Evolutionary conservation across 1,140 invertebrate species (phyloP), one percentile per base, ranked within the genome.

Genomic region (Venustaconcha ellipsiformis): DNA sequence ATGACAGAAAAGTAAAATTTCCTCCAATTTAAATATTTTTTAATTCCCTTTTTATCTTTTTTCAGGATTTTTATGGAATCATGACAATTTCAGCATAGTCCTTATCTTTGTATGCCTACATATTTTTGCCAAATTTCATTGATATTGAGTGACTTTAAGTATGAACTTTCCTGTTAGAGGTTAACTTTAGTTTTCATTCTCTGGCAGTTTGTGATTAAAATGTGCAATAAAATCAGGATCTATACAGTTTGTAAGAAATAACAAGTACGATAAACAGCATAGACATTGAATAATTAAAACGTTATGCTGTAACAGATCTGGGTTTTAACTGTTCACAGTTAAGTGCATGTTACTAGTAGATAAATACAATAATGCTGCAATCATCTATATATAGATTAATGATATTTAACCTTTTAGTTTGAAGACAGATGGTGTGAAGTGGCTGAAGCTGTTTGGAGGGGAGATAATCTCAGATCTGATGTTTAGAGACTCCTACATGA

Each of bases 401-500:
- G 48, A 20, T 72, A 60, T 59, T 48, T 72, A 17, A 64, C 60
- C 72, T 76, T 81, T 5, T 72, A 89, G 88, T 62, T 70, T 89
- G 57, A 83, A 82, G 63, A 82, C 84, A 58, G 83, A 85, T 59
- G 77, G 79, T 18, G 78, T 76, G 37, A 78, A 76, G 59, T 84
- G 81, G 82, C 57, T 89, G 79, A 80, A 80, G 66, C 67, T 78
- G 14, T 88, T 80, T 81, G 92, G 92, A 2, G 92, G 91, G 82
- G 86, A 88, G 26, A 82, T 89, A 58, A 88, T 92, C 67, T 88
- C 91, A 77, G 90, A 91, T 69, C 80, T 92, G 14, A 88, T 86
- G 58, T 92, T 91, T 76, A 82, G 92, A 48, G 91, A 91, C 57
- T 88, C 89, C 70, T 92, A 91, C 87, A 91, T 91, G 71, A 90